Evolutionary conservation across 2,888 invertebrate species (phyloP), one percentile per base, ranked within the genome.

Genomic region (Lottia scabra): DNA sequence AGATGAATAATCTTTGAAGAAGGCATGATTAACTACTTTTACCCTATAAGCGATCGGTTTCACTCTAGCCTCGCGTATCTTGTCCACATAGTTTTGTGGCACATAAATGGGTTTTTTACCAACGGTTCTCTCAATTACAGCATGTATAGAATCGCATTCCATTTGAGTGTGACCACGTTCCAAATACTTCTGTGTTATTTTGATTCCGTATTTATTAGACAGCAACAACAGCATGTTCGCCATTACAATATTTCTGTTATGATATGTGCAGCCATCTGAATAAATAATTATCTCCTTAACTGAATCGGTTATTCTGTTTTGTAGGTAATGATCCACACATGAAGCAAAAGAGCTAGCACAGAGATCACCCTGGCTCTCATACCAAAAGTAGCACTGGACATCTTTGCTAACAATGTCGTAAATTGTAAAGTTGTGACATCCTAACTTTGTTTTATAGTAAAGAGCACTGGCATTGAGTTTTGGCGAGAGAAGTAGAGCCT

Each of bases 251-350:
- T 69, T 45, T 63, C 69, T 45, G 30, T 67, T 67, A 15, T 67
- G 56, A 26, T 46, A 44, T 13, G 27, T 67, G 65, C 66, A 66
- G n/a, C 27, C 62, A 19, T 68, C 72, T 23, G 70, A 65, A 67
- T 64, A 78, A 13, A 78, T 66, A 23, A 74, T 65, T n/a, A 72
- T 38, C 30, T 73, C 67, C 26, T 72, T 44, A 43, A 30, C 13
- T 2, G 43, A 2, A 46, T 19, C 16, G 2, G 56, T 19, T 2
- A 30, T 56, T 56, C 19, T 56, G 23, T 23, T 30, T 43, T 19
- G 23, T 19, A 73, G 12, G 56, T 66, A 65, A 63, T 69, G 45
- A 6, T 19, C 16, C 16, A 72, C 27, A 56, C 70, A 73, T 16
- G 69, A 66, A 2, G 67, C 62, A 63, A 70, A 73, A 38, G 62